Evolutionary conservation across 2,797 vertebrate genomes (phyloP), one percentile per base, ranked within the genome.

Genomic region (Hybognathus amarus): DNA sequence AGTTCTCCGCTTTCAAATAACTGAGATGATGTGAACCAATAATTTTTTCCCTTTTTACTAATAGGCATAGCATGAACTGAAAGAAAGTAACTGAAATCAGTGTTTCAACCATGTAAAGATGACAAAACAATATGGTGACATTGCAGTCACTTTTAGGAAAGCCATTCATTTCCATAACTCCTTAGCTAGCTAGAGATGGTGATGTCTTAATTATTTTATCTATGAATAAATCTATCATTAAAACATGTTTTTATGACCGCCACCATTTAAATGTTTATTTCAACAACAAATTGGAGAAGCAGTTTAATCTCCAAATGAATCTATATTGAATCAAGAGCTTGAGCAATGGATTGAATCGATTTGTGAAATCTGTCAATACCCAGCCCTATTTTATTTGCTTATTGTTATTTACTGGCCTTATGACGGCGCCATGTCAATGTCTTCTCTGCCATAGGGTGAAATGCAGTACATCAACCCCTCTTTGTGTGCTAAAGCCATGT

Each of bases 401-500:
- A 6, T 17, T 56, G 22, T 75, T 59, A 13, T 77, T 61, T 40
- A 24, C 13, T 74, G 15, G 8, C 52, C 8, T 63, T 45, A 27
- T 77, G 15, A 54, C 18, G 40, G 17, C 27, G 9, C 27, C 33
- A 20, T 47, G 9, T 82, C n/a, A 24, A 52, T 61, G 4, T 47
- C 38, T 33, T 73, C 50, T 90, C 85, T 75, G 40, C 56, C 15
- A 70, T 64, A 95, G 95, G 85, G 86, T 76, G 83, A 95, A 93
- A 83, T 92, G 89, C 89, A 94, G 92, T 12, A 80, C 91, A 54
- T 92, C 93, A 13, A 92, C 92, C 67, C 77, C 87, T 30, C 5
- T 93, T 10, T 88, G 20, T 63, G 56, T 81, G 85, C 90, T 79
- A 89, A 84, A 88, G 83, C 88, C 5, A 89, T 78, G 83, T 61